Conservation (phyloP, 1,140 invertebrate species). For the Stenopsyche tienmushanensis region DNA sequence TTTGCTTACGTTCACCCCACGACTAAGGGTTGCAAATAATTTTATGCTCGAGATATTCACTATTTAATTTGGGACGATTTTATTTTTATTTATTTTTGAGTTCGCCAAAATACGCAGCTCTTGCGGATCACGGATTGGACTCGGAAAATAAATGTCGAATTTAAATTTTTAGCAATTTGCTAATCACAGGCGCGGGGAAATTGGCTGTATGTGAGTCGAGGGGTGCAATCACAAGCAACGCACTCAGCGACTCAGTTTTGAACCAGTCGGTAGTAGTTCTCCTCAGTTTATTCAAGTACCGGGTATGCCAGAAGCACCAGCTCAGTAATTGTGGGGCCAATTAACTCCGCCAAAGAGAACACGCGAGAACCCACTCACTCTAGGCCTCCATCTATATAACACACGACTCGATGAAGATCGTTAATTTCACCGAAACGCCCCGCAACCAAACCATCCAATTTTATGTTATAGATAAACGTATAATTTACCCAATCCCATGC, state of each 20-base stretch:
- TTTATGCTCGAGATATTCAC: too few species aligned
- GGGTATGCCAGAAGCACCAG: background rate
- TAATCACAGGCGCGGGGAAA: background rate
- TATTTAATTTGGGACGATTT: too few species aligned
- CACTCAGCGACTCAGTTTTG: background rate
- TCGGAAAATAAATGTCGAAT: background rate
- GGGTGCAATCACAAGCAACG: background rate
- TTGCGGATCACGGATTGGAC: background rate
- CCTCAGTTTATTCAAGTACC: slow-evolving; percentile 18
- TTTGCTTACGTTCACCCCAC: too few species aligned
- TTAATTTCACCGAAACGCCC: background rate
- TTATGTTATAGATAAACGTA: too few species aligned
- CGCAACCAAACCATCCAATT: too few species aligned
- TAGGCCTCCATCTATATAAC: background rate
- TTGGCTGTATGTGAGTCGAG: background rate
- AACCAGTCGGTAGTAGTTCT: background rate
- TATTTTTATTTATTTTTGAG: too few species aligned
- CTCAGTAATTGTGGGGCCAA: slow-evolving; percentile 27
- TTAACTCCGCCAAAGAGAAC: slow-evolving; percentile 12
- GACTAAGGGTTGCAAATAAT: too few species aligned
- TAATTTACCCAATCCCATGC: background rate
- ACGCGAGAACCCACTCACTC: slow-evolving; percentile 7
- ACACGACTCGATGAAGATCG: background rate
- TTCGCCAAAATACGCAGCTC: too few species aligned
- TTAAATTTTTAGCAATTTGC: slow-evolving; percentile 3